phyloP scores from a whole-genome alignment of 2,888 invertebrate genomes.

The Eupithecia tripunctaria region DNA sequence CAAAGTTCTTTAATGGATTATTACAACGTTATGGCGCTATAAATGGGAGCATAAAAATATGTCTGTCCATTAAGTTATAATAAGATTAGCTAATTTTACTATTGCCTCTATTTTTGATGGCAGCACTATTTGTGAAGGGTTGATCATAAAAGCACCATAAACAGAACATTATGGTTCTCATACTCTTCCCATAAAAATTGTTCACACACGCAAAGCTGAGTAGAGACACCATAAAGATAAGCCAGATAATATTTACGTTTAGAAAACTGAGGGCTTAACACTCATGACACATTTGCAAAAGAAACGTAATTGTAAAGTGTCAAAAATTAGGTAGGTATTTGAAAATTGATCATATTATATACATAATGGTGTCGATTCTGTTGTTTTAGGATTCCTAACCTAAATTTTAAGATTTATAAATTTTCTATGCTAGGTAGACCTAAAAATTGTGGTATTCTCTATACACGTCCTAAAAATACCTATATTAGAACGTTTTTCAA shows the following conservation, averaged over 20 bases:
- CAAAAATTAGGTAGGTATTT: too few relatives aligned
- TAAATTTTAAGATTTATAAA: too few relatives aligned
- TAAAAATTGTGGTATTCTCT: too few relatives aligned
- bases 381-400: too few relatives aligned
- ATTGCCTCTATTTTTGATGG: not conserved
- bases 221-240: not conserved
- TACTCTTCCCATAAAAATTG: not conserved
- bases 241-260: not conserved
- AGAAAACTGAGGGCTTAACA: not conserved
- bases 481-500: too few relatives aligned
- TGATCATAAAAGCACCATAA: conserved; percentile 9
- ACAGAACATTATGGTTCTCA: not conserved
- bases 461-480: too few relatives aligned
- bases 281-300: not conserved
- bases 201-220: conserved; percentile 1
- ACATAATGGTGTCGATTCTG: too few relatives aligned
- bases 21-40: not conserved
- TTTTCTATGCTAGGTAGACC: too few relatives aligned
- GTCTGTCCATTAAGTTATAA: not conserved
- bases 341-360: too few relatives aligned
- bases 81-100: not conserved
- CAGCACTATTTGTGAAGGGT: not conserved
- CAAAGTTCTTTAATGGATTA: not conserved
- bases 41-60: not conserved
- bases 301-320: not conserved